A percentile compares a stretch with the other conserved stretches of the same genome.
phyloP scores from a whole-genome alignment of 2,113 vertebrate species.

The Malurus cyaneus region DNA sequence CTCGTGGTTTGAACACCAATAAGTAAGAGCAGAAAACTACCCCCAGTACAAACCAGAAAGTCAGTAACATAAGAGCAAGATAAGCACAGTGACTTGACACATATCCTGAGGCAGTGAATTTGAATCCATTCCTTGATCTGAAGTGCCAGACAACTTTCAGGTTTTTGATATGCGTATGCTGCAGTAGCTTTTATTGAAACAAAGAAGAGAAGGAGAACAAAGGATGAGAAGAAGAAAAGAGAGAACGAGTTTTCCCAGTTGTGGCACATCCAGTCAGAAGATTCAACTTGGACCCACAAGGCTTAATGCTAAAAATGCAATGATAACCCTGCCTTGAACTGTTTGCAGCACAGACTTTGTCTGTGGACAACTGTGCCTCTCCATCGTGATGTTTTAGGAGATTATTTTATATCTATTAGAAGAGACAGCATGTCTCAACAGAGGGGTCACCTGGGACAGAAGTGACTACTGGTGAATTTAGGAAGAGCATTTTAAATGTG shows the following conservation, averaged over 20 bases:
- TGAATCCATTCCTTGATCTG: constrained; percentile 70
- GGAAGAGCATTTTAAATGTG: not conserved
- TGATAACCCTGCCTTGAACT: not conserved
- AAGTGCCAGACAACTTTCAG: constrained; percentile 65
- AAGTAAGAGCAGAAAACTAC: not conserved
- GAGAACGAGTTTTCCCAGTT: constrained; percentile 4
- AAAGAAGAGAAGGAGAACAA: constrained; percentile 51
- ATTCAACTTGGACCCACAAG: not conserved
- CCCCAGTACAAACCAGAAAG: constrained; percentile 30
- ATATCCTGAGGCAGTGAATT: constrained; percentile 70
- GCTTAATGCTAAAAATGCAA: not conserved
- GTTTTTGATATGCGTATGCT: constrained; percentile 60
- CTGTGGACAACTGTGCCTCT: not conserved
- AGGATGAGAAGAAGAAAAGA: constrained; percentile 9
- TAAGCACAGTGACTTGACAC: constrained; percentile 47
- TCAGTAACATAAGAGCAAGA: constrained; percentile 50
- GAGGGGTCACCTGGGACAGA: not conserved
- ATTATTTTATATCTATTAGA: not conserved
- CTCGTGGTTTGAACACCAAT: not conserved
- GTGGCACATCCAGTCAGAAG: not conserved
- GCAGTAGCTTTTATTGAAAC: constrained; percentile 54
- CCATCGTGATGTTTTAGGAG: not conserved
- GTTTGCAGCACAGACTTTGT: not conserved
- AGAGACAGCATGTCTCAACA: not conserved
- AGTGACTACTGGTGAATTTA: not conserved